Conservation (phyloP, 2,797 vertebrate genomes). For the Spinibarbus caldwelli region DNA sequence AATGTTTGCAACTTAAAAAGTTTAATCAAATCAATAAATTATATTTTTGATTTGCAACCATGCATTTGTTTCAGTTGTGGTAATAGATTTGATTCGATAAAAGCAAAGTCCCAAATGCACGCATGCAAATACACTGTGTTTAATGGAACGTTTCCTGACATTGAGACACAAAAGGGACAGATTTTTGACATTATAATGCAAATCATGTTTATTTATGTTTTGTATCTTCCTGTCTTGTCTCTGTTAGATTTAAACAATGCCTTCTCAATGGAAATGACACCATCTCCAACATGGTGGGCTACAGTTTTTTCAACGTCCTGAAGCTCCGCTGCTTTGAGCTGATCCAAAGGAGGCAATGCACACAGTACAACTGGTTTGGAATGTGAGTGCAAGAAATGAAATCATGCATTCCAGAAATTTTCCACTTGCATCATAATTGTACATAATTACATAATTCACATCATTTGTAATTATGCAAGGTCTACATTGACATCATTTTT, state of each 20-base stretch:
- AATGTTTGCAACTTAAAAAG: not conserved
- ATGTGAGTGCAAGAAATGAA: slow-evolving; percentile 74
- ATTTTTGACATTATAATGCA: not conserved
- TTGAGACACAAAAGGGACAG: not conserved
- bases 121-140: not conserved
- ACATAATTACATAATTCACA: not conserved
- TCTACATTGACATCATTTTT: not conserved
- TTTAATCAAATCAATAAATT: rapidly evolving
- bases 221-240: not conserved
- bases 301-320: slow-evolving; percentile 88
- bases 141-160: not conserved
- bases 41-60: not conserved
- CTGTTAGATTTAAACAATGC: slow-evolving; percentile 84
- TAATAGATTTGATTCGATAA: not conserved
- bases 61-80: not conserved
- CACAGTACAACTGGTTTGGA: slow-evolving; percentile 84
- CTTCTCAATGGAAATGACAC: slow-evolving; percentile 80
- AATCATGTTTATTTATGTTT: not conserved
- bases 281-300: slow-evolving; percentile 83
- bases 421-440: not conserved
- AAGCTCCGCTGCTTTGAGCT: slow-evolving; percentile 86
- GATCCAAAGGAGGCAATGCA: slow-evolving; percentile 76
- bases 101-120: not conserved
- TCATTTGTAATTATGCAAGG: not conserved
- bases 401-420: not conserved